Evolutionary conservation across 2,113 vertebrate genomes (phyloP), one percentile per base, ranked within the genome.

Genomic region (Tenebrosternarchus preto): DNA sequence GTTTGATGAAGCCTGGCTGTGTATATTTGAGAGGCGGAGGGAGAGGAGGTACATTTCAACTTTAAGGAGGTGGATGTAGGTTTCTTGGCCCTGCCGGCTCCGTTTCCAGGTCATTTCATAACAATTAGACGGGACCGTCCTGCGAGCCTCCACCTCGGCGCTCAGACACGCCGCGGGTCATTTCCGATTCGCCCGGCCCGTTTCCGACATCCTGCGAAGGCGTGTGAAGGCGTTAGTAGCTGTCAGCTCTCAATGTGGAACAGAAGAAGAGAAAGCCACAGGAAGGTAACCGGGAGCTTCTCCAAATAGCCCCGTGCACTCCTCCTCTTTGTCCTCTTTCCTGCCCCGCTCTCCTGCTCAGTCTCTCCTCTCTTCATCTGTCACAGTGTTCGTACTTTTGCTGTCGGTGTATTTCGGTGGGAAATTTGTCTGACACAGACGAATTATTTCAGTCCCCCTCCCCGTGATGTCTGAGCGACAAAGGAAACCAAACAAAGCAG

Each of bases 31-130:
- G 43, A 29, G 17, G 29, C 53, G 71, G 22, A 24, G 55, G 25
- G n/a, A 24, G 24, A 22, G 27, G 39, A 31, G 29, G 50, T 27
- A 73, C 24, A 76, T 63, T 61, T 77, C 7, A 60, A 20, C 66
- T 68, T 24, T 0, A 3, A 53, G n/a, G 29, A 17, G 15, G 29
- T 17, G 55, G 29, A 29, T 43, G 60, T 61, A 59, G 64, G 76
- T 76, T 57, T 80, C 67, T 57, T 59, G n/a, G 66, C 64, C 53
- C 6, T 12, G 60, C 27, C 53, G 24, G 20, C 57, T 43, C 66
- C 60, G 22, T 78, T 82, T 64, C 63, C 73, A 57, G 53, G 60
- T 66, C 9, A 77, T 85, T 82, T 85, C 74, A 60, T 70, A 57
- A 76, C 82, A 59, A 76, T 80, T 80, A 72, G 78, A 36, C 43